phyloP scores from a whole-genome alignment of 1,140 invertebrate species.

The Zaprionus gabonicus region DNA sequence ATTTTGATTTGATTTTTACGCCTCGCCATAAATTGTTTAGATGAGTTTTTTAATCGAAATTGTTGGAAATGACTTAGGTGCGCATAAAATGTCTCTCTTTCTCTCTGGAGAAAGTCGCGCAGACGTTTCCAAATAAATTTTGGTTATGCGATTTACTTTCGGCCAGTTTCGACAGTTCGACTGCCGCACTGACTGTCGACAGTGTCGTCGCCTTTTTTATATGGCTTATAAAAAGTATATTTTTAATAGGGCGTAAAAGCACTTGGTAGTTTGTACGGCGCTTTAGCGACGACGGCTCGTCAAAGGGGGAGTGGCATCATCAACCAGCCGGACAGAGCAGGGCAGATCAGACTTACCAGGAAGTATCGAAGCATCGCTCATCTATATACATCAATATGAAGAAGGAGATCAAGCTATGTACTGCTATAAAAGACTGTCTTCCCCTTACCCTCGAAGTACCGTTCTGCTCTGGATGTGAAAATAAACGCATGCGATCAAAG shows the following conservation, averaged over 20 bases:
- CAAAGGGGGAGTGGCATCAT: not conserved
- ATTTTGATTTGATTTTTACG: slow-evolving; percentile 84
- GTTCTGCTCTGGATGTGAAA: no score
- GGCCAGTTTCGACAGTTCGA: slow-evolving; percentile 38
- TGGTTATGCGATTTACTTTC: slow-evolving; percentile 60
- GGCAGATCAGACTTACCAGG: not conserved
- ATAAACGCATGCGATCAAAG: no score
- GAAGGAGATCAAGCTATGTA: not conserved
- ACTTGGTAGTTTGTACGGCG: slow-evolving; percentile 66
- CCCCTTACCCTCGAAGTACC: no score
- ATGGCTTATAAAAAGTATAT: slow-evolving; percentile 83
- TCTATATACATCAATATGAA: not conserved
- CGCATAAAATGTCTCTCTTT: slow-evolving; percentile 80
- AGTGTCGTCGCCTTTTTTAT: slow-evolving; percentile 61
- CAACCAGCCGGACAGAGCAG: not conserved
- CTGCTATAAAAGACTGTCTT: not conserved
- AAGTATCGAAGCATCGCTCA: not conserved
- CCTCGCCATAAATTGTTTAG: slow-evolving; percentile 84
- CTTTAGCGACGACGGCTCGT: slow-evolving; percentile 1
- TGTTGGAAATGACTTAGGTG: slow-evolving; percentile 84
- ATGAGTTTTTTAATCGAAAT: slow-evolving; percentile 85
- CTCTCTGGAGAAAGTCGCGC: slow-evolving; percentile 34
- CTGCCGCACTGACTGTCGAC: not conserved
- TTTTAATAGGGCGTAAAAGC: slow-evolving; percentile 83
- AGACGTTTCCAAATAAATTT: slow-evolving; percentile 64